Evolutionary conservation across 2,888 invertebrate genomes (phyloP).

Genomic region (Polyommatus icarus): DNA sequence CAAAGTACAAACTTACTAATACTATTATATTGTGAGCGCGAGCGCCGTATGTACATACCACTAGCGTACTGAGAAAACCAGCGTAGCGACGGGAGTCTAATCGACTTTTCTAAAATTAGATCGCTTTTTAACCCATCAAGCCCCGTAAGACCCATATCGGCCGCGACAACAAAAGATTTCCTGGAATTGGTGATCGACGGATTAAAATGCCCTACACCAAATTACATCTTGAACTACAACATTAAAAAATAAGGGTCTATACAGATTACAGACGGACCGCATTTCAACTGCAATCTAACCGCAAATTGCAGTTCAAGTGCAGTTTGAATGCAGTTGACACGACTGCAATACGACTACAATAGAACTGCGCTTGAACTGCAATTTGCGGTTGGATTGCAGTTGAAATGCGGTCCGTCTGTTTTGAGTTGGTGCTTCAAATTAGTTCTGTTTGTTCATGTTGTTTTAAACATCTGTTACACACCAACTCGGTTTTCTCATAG

Average conservation of each 20-base stretch:
- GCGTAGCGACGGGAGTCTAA: constrained; percentile 5
- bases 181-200: too few relatives aligned
- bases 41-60: constrained; percentile 31
- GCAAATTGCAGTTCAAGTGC: too few relatives aligned
- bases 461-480: not conserved
- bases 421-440: constrained; percentile 4
- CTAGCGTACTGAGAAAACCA: constrained; percentile 36
- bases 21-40: constrained; percentile 42
- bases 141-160: too few relatives aligned
- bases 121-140: too few relatives aligned
- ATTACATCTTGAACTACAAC: not conserved
- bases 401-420: not conserved
- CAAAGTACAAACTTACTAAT: constrained; percentile 57
- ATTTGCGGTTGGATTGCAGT: too few relatives aligned
- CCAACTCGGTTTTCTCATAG: not conserved
- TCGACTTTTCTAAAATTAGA: constrained; percentile 34
- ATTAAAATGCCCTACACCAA: not conserved
- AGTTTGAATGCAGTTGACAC: too few relatives aligned
- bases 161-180: too few relatives aligned
- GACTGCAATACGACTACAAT: too few relatives aligned
- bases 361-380: fast-evolving
- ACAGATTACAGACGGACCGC: too few relatives aligned
- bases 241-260: not conserved
- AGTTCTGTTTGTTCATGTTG: not conserved
- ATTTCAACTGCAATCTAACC: too few relatives aligned